A percentile compares a stretch with the other conserved stretches of the same genome.
Evolutionary conservation across 1,140 invertebrate species (phyloP).

Genomic region (Samia ricini): DNA sequence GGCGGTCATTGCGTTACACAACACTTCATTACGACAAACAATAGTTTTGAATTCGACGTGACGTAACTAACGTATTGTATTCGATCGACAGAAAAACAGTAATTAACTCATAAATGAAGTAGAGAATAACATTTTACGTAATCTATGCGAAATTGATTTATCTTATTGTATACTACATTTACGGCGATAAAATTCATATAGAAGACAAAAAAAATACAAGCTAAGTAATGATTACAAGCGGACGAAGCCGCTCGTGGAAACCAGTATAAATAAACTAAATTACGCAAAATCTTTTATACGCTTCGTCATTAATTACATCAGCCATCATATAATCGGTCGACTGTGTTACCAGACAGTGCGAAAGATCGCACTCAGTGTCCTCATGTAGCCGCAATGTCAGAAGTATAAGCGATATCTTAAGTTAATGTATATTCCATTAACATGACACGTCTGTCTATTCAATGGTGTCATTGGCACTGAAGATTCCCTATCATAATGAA

Average conservation of each 20-base stretch:
- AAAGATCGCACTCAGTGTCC: not conserved
- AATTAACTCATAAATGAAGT: not conserved
- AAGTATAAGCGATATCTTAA: slow-evolving; percentile 4
- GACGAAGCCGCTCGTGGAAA: too few species aligned
- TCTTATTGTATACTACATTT: too few species aligned
- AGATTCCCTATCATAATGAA: slow-evolving; percentile 33
- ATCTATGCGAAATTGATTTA: too few species aligned
- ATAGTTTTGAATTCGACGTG: slow-evolving; percentile 43
- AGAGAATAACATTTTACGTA: too few species aligned
- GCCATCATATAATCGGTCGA: too few species aligned
- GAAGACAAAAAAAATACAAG: too few species aligned
- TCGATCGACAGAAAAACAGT: slow-evolving; percentile 21
- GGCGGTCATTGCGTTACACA: slow-evolving; percentile 70
- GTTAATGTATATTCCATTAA: slow-evolving; percentile 1
- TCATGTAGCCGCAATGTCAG: not conserved
- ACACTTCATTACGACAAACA: slow-evolving; percentile 60
- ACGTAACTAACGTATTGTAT: slow-evolving; percentile 35
- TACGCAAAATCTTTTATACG: too few species aligned
- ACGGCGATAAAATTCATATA: too few species aligned
- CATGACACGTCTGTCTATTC: not conserved
- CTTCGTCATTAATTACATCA: too few species aligned
- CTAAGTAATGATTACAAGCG: too few species aligned
- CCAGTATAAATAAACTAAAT: too few species aligned
- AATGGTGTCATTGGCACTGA: not conserved
- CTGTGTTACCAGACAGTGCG: too few species aligned